Base-by-base conservation (phyloP, 1,140 invertebrate species). In the Pseudomyrmex sp. region DNA sequence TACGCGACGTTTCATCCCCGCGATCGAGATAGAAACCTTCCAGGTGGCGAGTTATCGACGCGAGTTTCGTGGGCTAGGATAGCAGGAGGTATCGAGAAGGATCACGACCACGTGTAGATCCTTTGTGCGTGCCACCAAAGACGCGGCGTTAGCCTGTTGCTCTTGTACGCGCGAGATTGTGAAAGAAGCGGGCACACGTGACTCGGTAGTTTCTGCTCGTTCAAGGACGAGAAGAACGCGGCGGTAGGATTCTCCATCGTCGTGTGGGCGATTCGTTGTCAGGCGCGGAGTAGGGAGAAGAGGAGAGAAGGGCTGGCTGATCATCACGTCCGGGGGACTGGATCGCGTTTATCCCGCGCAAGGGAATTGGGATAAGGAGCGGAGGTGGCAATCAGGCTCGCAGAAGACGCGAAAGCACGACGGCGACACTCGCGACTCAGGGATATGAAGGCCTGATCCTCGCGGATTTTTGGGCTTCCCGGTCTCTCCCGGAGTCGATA, bases 351-450 rank as follows among this genome's bases (percentile, higher is more conserved):
- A 90, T 90, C 90, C 82, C 76, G 90, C 82, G 77, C 82, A 83
- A 89, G 58, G 88, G 88, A 91, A 88, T 91, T 91, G 92, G 92
- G 93, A 94, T 93, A 92, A 93, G 90, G 89, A 91, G 90, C 90
- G 90, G 90, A 89, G 88, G 75, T 59, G 68, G 72, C 35, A 88
- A 94, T 90, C 90, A 92, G 93, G 93, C 87, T 86, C 87, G 74
- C 89, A 94, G 92, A 46, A 90, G 4, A 3, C 50, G 46, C 63
- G 68, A 82, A 91, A 89, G 88, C 89, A 70, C 72, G 44, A 1
- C 63, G 5, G 61, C 15, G 35, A 15, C 15, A 52, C 15, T 13
- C 35, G 44, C 77, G 69, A 69, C 69, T 77, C 73, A 69, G 79
- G 35, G 80, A 92, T 90, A 90, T 91, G 85, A 63, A 84, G 89